phyloP scores from a whole-genome alignment of 1,140 invertebrate species.

The Caenorhabditis briggsae region DNA sequence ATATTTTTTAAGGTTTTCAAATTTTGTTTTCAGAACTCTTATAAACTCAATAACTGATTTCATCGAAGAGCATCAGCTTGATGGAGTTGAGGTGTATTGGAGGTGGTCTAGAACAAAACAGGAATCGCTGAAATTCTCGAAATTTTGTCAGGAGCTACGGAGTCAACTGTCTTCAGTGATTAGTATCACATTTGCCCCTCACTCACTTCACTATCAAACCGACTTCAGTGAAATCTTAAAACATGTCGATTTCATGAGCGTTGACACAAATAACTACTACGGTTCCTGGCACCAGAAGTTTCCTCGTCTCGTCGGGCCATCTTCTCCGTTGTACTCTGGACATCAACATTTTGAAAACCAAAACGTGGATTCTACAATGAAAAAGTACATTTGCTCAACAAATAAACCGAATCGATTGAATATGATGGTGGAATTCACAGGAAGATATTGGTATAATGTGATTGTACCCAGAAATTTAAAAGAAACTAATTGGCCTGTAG shows the following conservation, averaged over 20 bases:
- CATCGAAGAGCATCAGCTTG: background rate
- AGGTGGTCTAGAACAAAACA: background rate
- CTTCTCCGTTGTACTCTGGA: background rate
- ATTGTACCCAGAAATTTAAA: background rate
- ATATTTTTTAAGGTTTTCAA: background rate
- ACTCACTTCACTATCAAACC: background rate
- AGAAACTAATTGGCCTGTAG: background rate
- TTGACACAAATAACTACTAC: background rate
- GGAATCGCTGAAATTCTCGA: background rate
- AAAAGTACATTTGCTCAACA: background rate
- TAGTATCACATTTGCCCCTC: too few relatives aligned
- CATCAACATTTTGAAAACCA: background rate
- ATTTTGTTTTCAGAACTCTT: background rate
- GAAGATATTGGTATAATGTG: background rate
- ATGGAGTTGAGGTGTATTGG: background rate
- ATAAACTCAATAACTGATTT: background rate
- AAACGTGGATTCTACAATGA: background rate
- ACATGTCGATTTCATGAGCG: background rate
- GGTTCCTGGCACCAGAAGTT: background rate
- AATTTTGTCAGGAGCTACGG: background rate
- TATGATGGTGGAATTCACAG: background rate
- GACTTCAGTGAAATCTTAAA: constrained; percentile 8
- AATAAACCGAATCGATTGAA: background rate
- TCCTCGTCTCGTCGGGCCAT: background rate
- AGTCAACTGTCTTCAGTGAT: too few relatives aligned